Evolutionary conservation across 2,113 vertebrate genomes (phyloP), one percentile per base, ranked within the genome.

Genomic region (Sceloporus undulatus): DNA sequence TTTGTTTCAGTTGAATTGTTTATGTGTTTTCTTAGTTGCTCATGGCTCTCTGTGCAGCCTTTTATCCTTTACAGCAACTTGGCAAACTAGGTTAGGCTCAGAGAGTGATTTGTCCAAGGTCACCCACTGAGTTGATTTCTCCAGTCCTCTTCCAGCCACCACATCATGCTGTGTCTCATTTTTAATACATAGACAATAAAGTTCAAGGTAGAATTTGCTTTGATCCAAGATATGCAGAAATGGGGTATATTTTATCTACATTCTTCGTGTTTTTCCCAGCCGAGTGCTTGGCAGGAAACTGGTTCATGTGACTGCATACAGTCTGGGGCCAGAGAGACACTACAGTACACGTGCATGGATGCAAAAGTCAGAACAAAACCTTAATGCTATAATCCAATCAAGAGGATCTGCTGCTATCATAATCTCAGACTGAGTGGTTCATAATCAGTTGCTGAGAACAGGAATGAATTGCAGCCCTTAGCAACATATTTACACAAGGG

Each of bases 381-480:
- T 86, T 90, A 23, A 90, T 88, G 9, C 25, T 84, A 1, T 80
- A 81, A 85, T 87, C 25, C 4, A 42, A 38, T 75, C n/a, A 84
- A 90, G 80, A 65, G 54, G 89, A 85, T 38, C 54, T 91, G 77
- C 78, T 95, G 82, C 34, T 82, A 59, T 65, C 84, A 7, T 94
- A 86, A 91, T 83, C 52, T 92, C 82, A 85, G 81, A 74, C 86
- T n/a, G 21, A 94, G 79, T 88, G 80, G 54, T 25, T 73, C 80
- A 80, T 84, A 85, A 88, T 0, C 34, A 90, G 68, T 29, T 89
- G 70, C 79, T 89, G 79, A 91, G 42, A 87, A 73, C 85, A 56
- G 85, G 91, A 91, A 79, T 86, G 0, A 84, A 70, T 66, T 85
- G 38, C 34, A 65, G 42, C 73, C 78, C 83, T 19, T 68, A 83